phyloP scores from a whole-genome alignment of 2,113 vertebrate genomes.

The Platichthys stellatus region DNA sequence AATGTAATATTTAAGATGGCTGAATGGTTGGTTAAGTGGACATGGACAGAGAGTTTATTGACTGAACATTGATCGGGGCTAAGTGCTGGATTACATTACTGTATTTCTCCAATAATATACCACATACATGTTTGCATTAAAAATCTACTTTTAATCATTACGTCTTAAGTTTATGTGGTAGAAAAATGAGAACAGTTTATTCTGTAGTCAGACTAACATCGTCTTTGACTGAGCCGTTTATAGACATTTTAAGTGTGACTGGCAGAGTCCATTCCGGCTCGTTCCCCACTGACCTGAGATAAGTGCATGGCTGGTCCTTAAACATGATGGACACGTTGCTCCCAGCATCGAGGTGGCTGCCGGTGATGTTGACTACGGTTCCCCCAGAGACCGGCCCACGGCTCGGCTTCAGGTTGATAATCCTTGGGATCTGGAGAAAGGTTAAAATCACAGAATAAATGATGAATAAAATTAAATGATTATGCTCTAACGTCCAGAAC shows the following conservation, averaged over 20 bases:
- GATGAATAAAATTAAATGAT: neutral
- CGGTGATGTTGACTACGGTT: slow-evolving; percentile 94
- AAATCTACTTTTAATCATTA: neutral
- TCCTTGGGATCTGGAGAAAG: slow-evolving; percentile 85
- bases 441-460: neutral
- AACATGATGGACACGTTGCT: slow-evolving; percentile 95
- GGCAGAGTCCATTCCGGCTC: slow-evolving; percentile 27
- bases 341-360: slow-evolving; percentile 94
- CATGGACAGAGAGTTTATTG: slow-evolving; percentile 18
- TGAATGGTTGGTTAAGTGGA: neutral
- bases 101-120: no score
- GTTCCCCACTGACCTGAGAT: slow-evolving; percentile 86
- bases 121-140: no score
- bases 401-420: slow-evolving; percentile 88
- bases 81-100: slow-evolving; percentile 3
- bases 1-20: no score
- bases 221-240: slow-evolving; percentile 53
- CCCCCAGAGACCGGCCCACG: slow-evolving; percentile 94
- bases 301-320: slow-evolving; percentile 92
- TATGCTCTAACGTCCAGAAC: no score
- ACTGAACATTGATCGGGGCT: slow-evolving; percentile 28
- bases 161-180: neutral
- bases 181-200: neutral
- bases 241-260: slow-evolving; percentile 42
- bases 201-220: neutral